A percentile compares a stretch with the other conserved stretches of the same genome.
Evolutionary conservation across 2,888 invertebrate species (phyloP).

Genomic region (Aporophyla lueneburgensis): DNA sequence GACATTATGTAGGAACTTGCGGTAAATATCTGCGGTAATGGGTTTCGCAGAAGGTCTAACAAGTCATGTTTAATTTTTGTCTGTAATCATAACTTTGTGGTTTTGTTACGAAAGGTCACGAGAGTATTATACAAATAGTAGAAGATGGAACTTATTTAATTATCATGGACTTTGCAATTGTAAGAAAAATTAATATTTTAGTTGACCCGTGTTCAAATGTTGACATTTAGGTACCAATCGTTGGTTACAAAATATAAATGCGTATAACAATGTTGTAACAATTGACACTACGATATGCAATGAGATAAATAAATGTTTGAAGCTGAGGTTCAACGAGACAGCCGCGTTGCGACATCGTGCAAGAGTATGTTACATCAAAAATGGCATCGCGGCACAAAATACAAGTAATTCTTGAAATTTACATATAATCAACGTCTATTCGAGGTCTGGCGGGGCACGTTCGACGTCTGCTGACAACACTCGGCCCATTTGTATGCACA

Average conservation of each 20-base stretch:
- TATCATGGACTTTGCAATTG: constrained; percentile 1
- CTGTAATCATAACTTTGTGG: constrained; percentile 54
- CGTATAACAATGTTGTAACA: constrained; percentile 46
- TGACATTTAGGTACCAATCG: constrained; percentile 21
- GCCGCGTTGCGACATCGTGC: constrained; percentile 50
- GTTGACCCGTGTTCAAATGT: not conserved
- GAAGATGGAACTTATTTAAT: constrained; percentile 30
- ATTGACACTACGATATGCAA: constrained; percentile 54
- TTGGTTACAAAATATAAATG: constrained; percentile 42
- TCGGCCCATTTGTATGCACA: constrained; percentile 67
- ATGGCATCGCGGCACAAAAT: constrained; percentile 56
- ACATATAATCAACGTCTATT: constrained; percentile 73
- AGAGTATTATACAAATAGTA: constrained; percentile 36
- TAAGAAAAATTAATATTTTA: constrained; percentile 16
- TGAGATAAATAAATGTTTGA: constrained; percentile 47
- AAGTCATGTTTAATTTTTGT: constrained; percentile 60
- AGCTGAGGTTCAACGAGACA: constrained; percentile 45
- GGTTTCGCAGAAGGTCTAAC: constrained; percentile 51
- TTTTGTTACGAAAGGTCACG: constrained; percentile 39
- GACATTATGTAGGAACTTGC: constrained; percentile 34
- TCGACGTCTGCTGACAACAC: constrained; percentile 65
- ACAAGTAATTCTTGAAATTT: constrained; percentile 71
- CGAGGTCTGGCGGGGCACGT: constrained; percentile 67
- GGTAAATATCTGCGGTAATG: constrained; percentile 51
- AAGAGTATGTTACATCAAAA: constrained; percentile 64